Percentiles rank a stretch among this genome's conserved stretches.
Evolutionary conservation across 2,888 invertebrate species (phyloP).

Genomic region (Carabus problematicus): DNA sequence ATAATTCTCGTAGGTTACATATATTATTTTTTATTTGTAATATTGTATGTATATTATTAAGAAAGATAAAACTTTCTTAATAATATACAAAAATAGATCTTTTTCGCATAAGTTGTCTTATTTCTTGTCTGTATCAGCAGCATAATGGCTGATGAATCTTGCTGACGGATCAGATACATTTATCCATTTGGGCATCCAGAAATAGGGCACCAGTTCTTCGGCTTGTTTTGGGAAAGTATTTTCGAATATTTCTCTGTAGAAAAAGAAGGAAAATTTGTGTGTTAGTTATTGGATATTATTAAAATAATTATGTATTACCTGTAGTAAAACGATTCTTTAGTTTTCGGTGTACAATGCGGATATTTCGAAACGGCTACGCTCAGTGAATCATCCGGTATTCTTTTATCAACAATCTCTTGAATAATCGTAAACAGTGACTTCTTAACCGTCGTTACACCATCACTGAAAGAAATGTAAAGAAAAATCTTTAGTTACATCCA

Average conservation of each 20-base stretch:
- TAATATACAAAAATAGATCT: too few relatives aligned
- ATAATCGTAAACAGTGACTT: slow-evolving; percentile 75
- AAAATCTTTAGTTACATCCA: too few relatives aligned
- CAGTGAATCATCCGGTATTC: slow-evolving; percentile 67
- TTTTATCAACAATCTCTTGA: slow-evolving; percentile 72
- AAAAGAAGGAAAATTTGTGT: slow-evolving; percentile 34
- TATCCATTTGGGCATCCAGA: slow-evolving; percentile 83
- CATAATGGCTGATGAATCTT: slow-evolving; percentile 76
- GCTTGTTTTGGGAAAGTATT: slow-evolving; percentile 67
- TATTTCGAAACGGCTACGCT: slow-evolving; percentile 62
- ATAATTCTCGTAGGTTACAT: too few relatives aligned
- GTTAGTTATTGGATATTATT: slow-evolving; percentile 13
- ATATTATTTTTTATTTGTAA: too few relatives aligned
- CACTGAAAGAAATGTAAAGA: slow-evolving; percentile 59
- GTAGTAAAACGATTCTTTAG: slow-evolving; percentile 81
- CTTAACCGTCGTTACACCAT: slow-evolving; percentile 77
- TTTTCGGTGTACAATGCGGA: slow-evolving; percentile 75
- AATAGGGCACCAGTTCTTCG: slow-evolving; percentile 71
- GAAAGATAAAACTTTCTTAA: too few relatives aligned
- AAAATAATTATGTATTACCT: slow-evolving; percentile 54
- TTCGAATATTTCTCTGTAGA: slow-evolving; percentile 69
- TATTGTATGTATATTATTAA: too few relatives aligned
- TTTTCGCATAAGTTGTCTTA: neutral
- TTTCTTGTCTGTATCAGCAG: slow-evolving; percentile 57
- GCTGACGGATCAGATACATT: slow-evolving; percentile 77